Percentiles rank a stretch among this genome's conserved stretches.
Evolutionary conservation across 2,797 vertebrate genomes (phyloP).

Genomic region (Smutsia gigantea): DNA sequence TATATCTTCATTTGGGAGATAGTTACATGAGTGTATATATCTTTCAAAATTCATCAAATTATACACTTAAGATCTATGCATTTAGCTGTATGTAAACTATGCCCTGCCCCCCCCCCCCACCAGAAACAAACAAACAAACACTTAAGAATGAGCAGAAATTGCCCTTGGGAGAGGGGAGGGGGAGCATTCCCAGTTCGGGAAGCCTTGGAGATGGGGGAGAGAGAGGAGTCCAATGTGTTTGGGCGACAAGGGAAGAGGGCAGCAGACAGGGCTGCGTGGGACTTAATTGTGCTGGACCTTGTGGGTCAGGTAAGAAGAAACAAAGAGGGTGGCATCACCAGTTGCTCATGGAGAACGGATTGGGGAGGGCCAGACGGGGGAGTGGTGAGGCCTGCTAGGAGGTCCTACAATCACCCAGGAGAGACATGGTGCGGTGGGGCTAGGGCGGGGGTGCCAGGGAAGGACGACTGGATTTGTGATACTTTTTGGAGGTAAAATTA

Average conservation of each 20-base stretch:
- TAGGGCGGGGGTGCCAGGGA: too few species aligned
- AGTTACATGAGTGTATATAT: not conserved
- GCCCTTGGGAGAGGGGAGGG: not conserved
- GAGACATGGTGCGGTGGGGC: too few species aligned
- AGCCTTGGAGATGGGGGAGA: not conserved
- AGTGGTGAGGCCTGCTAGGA: not conserved
- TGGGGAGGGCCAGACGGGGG: too few species aligned
- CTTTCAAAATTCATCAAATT: not conserved
- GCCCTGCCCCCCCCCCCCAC: not conserved
- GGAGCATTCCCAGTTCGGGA: not conserved
- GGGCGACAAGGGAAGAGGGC: too few species aligned
- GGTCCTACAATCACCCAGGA: not conserved
- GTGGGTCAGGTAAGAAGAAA: not conserved
- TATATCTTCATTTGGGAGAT: not conserved
- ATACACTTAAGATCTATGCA: not conserved
- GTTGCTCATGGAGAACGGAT: not conserved
- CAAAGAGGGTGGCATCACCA: not conserved
- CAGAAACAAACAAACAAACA: not conserved
- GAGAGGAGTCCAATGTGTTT: not conserved
- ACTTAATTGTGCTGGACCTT: too few species aligned
- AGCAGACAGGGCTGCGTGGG: not conserved
- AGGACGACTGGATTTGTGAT: too few species aligned
- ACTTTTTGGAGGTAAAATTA: not conserved
- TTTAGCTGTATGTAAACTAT: not conserved
- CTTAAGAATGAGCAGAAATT: not conserved